Conservation (phyloP, 1,140 invertebrate species). For the Linepithema humile region DNA sequence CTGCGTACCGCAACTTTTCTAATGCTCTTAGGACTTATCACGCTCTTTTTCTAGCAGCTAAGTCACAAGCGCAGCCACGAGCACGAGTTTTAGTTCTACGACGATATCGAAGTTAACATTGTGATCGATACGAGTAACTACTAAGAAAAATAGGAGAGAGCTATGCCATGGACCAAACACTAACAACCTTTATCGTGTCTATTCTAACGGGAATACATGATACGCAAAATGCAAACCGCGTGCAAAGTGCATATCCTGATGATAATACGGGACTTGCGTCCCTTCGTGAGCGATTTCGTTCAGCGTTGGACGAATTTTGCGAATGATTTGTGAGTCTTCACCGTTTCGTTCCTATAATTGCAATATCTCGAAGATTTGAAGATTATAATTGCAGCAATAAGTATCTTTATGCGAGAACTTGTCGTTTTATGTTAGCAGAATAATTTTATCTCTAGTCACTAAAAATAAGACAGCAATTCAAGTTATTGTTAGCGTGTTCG, state of each 20-base stretch:
- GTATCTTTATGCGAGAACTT: conserved; percentile 21
- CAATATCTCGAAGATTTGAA: conserved; percentile 35
- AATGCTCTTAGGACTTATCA: conserved; percentile 55
- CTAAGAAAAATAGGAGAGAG: conserved; percentile 40
- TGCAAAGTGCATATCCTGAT: conserved; percentile 34
- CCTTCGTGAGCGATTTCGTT: conserved; percentile 21
- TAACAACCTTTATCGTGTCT: conserved; percentile 39
- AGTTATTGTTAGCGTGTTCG: neutral
- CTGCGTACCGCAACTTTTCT: conserved; percentile 50
- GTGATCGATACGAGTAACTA: conserved; percentile 48
- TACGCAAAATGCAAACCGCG: conserved; percentile 1
- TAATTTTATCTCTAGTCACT: neutral
- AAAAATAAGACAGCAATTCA: neutral
- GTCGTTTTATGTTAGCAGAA: conserved; percentile 1
- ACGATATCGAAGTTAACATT: conserved; percentile 53
- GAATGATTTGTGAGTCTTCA: conserved; percentile 21
- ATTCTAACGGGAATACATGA: conserved; percentile 12
- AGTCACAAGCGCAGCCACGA: conserved; percentile 50
- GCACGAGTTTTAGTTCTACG: conserved; percentile 53
- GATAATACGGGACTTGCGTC: neutral
- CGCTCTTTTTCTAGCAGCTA: conserved; percentile 56
- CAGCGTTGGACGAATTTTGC: conserved; percentile 9
- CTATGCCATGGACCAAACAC: conserved; percentile 53
- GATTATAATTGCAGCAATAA: conserved; percentile 13
- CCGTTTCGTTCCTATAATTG: conserved; percentile 8